A percentile compares a stretch with the other conserved stretches of the same genome.
These are phyloP conservation scores for Bombus haemorrhoidalis DNA, from an alignment of 1,140 invertebrate species.

Conservation along the genomic window DNA sequence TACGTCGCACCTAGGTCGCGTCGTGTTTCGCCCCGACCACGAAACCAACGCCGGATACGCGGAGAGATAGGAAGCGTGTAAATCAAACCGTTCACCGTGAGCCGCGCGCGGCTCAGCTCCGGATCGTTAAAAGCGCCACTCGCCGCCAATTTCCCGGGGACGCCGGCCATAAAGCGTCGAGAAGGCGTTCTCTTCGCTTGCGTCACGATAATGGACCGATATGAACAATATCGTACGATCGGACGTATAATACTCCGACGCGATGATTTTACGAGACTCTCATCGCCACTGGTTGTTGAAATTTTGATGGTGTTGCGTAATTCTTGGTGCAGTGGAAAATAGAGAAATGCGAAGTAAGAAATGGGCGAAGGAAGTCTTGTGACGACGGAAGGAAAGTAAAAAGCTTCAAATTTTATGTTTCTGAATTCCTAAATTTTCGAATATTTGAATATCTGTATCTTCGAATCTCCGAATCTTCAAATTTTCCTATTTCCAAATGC, in stretches of 20 bases:
- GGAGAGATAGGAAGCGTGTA: conserved; percentile 54
- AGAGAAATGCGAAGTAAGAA: neutral
- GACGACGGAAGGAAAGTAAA: too few species aligned
- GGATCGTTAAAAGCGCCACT: conserved; percentile 47
- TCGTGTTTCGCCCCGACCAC: conserved; percentile 12
- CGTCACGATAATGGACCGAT: conserved; percentile 2
- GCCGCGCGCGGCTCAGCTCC: conserved; percentile 48
- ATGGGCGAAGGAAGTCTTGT: too few species aligned
- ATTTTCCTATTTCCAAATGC: neutral
- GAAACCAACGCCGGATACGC: conserved; percentile 33
- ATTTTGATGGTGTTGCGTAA: neutral
- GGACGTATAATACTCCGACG: conserved; percentile 6
- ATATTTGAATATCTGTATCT: neutral
- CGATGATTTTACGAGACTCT: conserved; percentile 29
- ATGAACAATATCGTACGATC: neutral
- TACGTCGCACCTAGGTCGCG: conserved; percentile 17
- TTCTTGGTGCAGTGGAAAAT: neutral
- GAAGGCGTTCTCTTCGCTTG: neutral
- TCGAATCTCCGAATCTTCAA: neutral
- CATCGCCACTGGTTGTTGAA: neutral
- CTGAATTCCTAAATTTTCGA: too few species aligned
- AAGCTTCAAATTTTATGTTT: too few species aligned
- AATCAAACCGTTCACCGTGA: conserved; percentile 56
- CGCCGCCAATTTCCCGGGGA: neutral
- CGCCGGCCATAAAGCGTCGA: neutral